Evolutionary conservation across 53 echinoderm and acorn worm species (phyloP), one percentile per base, ranked within the genome.

Genomic region (Apostichopus leukothele): DNA sequence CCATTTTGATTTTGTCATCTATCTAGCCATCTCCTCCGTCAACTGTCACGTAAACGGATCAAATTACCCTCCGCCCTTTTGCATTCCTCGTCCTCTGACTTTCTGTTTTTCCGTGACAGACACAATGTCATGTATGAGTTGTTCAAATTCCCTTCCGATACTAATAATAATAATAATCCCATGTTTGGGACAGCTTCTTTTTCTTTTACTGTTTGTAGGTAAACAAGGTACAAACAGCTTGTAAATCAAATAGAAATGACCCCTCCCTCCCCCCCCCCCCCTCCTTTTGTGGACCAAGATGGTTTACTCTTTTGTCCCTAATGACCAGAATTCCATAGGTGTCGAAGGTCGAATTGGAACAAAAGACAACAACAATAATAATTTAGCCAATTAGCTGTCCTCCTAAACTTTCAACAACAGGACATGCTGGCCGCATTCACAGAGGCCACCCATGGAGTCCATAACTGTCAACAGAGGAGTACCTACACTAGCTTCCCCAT

Each of bases 321-420:
- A 77, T 77, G 77, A 77, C 39, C 77, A 77, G 77, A 77, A 77
- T 77, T 77, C 77, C 77, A 77, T 3, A 77, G 77, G 77, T 77
- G 77, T 77, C 77, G 52, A 77, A 77, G 77, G 77, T 6, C 51
- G 16, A 39, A 77, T 50, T 77, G 77, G 77, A 77, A 77, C 77
- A 77, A 77, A 25, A 11, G 50, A 50, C 50, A 51, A 77, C 39
- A 77, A 77, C 77, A 50, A 77, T 77, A 16, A 77, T 77, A 77
- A 77, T 77, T 77, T 77, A 16, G 77, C 77, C 22, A 77, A 77
- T 77, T 77, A 77, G 77, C 77, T 77, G 16, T 77, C 52, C 27
- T 19, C 23, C 77, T 77, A 51, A 77, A 23, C 16, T 51, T 77
- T 50, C 52, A 39, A 39, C 39, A 39, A 50, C 50, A 77, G 77